phyloP scores from a whole-genome alignment of 2,113 vertebrate genomes.

The Callorhinus ursinus region DNA sequence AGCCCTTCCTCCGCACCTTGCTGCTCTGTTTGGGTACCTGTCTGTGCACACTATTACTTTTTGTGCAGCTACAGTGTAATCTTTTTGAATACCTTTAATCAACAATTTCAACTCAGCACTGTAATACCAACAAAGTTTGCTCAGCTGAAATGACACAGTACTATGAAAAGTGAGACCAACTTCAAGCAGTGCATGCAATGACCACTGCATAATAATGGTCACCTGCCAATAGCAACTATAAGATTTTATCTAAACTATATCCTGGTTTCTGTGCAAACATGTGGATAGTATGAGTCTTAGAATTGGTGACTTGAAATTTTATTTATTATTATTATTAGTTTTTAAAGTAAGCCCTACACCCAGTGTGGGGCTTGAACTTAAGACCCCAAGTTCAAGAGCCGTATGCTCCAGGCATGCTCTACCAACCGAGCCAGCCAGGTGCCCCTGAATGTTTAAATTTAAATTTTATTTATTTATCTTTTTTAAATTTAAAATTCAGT shows the following conservation, averaged over 20 bases:
- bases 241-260: not conserved
- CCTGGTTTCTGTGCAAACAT: constrained; percentile 10
- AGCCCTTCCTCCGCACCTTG: not conserved
- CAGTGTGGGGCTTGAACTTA: not conserved
- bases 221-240: not conserved
- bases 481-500: no score
- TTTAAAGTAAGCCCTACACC: not conserved
- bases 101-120: not conserved
- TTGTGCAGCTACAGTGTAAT: not conserved
- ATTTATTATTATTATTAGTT: not conserved
- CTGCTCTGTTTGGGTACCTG: not conserved
- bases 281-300: constrained; percentile 4
- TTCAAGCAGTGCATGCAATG: not conserved
- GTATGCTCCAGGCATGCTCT: not conserved
- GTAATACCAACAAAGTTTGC: not conserved
- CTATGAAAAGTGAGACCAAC: not conserved
- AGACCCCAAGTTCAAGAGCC: not conserved
- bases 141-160: not conserved
- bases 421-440: not conserved
- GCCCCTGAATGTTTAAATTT: not conserved
- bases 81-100: not conserved
- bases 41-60: not conserved
- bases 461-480: no score
- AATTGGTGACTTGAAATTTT: constrained; percentile 29
- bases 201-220: not conserved